Conservation (phyloP, 2,113 vertebrate genomes). For the Gila orcuttii region DNA sequence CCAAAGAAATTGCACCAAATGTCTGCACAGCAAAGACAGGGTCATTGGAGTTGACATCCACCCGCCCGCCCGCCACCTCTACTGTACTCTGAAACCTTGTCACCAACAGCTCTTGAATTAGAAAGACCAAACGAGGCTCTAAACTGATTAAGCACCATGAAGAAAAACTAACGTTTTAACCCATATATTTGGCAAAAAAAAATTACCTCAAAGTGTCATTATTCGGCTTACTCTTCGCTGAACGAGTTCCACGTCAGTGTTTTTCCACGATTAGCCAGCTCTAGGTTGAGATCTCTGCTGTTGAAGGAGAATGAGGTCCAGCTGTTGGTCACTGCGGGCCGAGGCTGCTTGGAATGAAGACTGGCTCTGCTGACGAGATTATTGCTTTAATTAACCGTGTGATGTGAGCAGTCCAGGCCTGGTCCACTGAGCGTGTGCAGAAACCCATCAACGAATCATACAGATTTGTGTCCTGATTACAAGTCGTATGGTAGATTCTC, state of each 20-base stretch:
- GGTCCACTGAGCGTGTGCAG: constrained; percentile 68
- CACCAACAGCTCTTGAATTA: constrained; percentile 1
- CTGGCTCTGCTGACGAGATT: constrained; percentile 70
- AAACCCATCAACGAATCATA: constrained; percentile 71
- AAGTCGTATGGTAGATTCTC: constrained; percentile 74
- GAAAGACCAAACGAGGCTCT: constrained; percentile 51
- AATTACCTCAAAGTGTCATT: constrained; percentile 18
- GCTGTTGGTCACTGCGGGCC: constrained; percentile 28
- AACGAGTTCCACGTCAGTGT: constrained; percentile 25
- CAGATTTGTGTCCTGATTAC: constrained; percentile 74
- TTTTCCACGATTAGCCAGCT: not conserved
- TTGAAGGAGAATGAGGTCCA: constrained; percentile 21
- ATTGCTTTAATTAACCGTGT: constrained; percentile 79
- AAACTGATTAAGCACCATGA: constrained; percentile 72
- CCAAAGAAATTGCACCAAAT: constrained; percentile 49
- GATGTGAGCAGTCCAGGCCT: constrained; percentile 68
- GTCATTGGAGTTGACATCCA: constrained; percentile 8
- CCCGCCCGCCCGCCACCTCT: constrained; percentile 5
- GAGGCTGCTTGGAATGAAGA: constrained; percentile 62
- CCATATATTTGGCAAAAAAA: constrained; percentile 61
- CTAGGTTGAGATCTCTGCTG: constrained; percentile 22
- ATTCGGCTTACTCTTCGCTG: not conserved
- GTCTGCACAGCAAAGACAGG: constrained; percentile 37
- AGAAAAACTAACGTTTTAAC: constrained; percentile 63
- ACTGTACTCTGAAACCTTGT: not conserved